Conservation (phyloP, 2,888 invertebrate genomes). For the Strigamia transsilvanica region DNA sequence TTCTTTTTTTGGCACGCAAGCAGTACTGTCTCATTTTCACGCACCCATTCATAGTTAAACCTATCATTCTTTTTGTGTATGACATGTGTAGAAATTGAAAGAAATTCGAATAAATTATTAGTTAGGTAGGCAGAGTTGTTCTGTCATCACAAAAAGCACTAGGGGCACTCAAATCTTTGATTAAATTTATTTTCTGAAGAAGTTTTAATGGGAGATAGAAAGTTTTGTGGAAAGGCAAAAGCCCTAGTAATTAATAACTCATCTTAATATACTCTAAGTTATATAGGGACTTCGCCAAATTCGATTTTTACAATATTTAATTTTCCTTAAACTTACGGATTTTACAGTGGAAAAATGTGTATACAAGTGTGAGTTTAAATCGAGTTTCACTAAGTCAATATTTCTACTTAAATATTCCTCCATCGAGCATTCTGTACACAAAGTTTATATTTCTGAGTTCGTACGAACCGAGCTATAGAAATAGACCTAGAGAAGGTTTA, state of each 20-base stretch:
- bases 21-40: slow-evolving; percentile 4
- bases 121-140: not conserved
- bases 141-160: slow-evolving; percentile 3
- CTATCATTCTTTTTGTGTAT: not conserved
- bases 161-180: not conserved
- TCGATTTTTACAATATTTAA: too few relatives aligned
- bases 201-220: not conserved
- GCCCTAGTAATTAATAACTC: too few relatives aligned
- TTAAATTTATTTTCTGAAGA: not conserved
- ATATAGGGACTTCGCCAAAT: too few relatives aligned
- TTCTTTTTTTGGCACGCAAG: slow-evolving; percentile 11
- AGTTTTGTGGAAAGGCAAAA: not conserved
- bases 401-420: too few relatives aligned
- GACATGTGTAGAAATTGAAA: slow-evolving; percentile 1
- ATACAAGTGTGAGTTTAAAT: too few relatives aligned
- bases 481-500: not conserved
- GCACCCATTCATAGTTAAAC: slow-evolving; percentile 26
- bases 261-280: too few relatives aligned
- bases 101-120: not conserved
- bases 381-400: too few relatives aligned
- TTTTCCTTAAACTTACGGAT: not conserved
- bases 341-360: not conserved
- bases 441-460: not conserved
- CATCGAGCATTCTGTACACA: not conserved
- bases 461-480: not conserved